These are phyloP conservation scores for Bathynomus jamesi DNA, from an alignment of 1,140 invertebrate species.

Conservation along the genomic window DNA sequence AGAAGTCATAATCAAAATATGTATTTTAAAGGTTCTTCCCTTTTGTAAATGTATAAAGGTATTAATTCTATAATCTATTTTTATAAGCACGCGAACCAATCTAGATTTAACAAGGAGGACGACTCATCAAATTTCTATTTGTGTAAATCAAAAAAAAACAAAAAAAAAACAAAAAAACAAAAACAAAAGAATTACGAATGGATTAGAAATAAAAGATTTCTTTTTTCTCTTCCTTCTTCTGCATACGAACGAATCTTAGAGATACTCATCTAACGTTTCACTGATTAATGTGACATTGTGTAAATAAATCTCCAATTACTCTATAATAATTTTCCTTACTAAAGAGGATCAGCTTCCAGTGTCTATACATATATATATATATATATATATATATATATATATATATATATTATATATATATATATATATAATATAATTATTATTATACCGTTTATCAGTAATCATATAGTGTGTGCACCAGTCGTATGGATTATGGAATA, in stretches of 20 bases:
- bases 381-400: conserved; percentile 3
- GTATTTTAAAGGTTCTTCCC: too few relatives aligned
- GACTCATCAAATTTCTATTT: not conserved
- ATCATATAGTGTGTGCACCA: too few relatives aligned
- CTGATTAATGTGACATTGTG: not conserved
- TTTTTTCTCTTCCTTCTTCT: not conserved
- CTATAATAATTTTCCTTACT: not conserved
- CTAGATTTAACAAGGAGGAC: not conserved
- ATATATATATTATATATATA: not conserved
- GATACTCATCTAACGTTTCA: too few relatives aligned
- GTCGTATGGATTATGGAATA: not conserved
- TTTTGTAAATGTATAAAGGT: not conserved
- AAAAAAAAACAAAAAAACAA: not conserved
- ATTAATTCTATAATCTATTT: not conserved
- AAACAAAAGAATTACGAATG: not conserved
- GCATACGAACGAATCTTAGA: not conserved
- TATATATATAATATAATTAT: not conserved
- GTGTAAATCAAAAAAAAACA: not conserved
- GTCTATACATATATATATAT: not conserved
- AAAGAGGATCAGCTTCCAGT: not conserved
- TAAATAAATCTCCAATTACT: not conserved
- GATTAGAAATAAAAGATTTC: not conserved
- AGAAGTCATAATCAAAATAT: too few relatives aligned
- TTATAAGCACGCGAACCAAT: not conserved
- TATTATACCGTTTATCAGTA: not conserved